phyloP scores from a whole-genome alignment of 2,888 invertebrate genomes.

The Lasioglossum calceatum region DNA sequence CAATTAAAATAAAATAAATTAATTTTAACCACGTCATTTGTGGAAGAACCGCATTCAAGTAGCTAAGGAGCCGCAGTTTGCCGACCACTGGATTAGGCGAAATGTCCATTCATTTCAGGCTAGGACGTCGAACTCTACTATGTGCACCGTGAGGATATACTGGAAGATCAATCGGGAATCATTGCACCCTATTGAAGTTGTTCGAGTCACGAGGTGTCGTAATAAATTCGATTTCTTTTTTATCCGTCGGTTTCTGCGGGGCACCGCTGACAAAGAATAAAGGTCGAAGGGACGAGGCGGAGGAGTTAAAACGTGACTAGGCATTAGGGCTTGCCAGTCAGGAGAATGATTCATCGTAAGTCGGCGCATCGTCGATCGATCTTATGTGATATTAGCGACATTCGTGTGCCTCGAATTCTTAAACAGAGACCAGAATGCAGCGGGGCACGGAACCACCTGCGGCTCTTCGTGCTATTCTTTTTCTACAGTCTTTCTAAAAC shows the following conservation, averaged over 20 bases:
- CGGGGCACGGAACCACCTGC: constrained; percentile 46
- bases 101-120: no score
- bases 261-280: constrained; percentile 49
- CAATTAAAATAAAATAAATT: no score
- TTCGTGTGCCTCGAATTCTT: constrained; percentile 66
- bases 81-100: no score
- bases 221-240: constrained; percentile 68
- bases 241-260: constrained; percentile 46
- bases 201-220: constrained; percentile 62
- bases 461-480: neutral
- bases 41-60: no score
- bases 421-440: constrained; percentile 42
- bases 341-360: constrained; percentile 77
- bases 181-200: constrained; percentile 25
- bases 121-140: neutral
- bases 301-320: constrained; percentile 75
- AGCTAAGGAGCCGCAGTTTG: no score
- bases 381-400: constrained; percentile 76
- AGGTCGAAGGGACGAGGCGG: constrained; percentile 42
- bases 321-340: constrained; percentile 70
- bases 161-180: neutral
- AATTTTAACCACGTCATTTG: no score
- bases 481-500: constrained; percentile 1
- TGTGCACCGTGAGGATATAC: neutral
- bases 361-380: constrained; percentile 75